These are phyloP conservation scores for Xestia xanthographa DNA, from an alignment of 2,888 invertebrate genomes.

Conservation along the genomic window DNA sequence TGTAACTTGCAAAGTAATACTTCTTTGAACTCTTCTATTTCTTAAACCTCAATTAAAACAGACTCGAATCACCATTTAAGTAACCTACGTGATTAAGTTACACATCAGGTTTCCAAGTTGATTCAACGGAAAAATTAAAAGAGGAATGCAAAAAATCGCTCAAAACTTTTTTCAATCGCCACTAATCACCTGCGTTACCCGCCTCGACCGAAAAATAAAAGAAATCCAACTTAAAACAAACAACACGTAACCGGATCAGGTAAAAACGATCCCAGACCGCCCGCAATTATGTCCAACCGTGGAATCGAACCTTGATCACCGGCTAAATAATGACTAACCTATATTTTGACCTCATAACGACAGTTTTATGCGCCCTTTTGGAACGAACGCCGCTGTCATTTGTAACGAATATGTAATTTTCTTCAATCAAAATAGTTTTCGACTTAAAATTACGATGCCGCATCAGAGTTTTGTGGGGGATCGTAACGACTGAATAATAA, in stretches of 20 bases:
- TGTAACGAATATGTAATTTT: conserved; percentile 66
- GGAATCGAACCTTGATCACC: conserved; percentile 73
- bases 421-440: conserved; percentile 56
- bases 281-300: conserved; percentile 80
- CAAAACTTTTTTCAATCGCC: conserved; percentile 66
- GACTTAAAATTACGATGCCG: conserved; percentile 34
- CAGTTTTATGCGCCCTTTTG: conserved; percentile 74
- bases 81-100: conserved; percentile 37
- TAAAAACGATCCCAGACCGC: conserved; percentile 76
- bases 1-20: conserved; percentile 15
- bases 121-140: conserved; percentile 62
- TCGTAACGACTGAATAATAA: conserved; percentile 44
- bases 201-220: conserved; percentile 71
- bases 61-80: conserved; percentile 26
- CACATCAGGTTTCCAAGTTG: conserved; percentile 46
- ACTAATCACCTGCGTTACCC: conserved; percentile 76
- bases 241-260: conserved; percentile 78
- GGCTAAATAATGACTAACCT: conserved; percentile 78
- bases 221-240: conserved; percentile 81
- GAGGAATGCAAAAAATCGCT: conserved; percentile 68
- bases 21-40: conserved; percentile 14
- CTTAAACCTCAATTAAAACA: conserved; percentile 32
- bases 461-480: conserved; percentile 15
- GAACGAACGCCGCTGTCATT: conserved; percentile 72
- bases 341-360: conserved; percentile 83